These are phyloP conservation scores for Eretmocerus hayati DNA, from an alignment of 2,888 invertebrate genomes.

Conservation along the genomic window DNA sequence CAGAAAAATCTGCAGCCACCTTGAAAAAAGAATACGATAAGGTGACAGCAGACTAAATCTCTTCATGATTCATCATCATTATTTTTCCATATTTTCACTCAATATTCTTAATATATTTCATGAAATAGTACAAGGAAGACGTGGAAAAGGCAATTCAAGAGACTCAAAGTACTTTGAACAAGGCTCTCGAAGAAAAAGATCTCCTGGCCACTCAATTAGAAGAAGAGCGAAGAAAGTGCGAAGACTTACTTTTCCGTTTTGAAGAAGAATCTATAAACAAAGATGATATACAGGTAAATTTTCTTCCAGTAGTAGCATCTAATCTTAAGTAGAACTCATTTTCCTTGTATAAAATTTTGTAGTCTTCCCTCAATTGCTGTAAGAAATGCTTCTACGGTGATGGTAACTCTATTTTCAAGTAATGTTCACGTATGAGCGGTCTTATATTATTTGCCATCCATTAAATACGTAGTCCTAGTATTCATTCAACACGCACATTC, in stretches of 20 bases:
- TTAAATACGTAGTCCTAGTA: too few species aligned
- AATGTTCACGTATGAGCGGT: too few species aligned
- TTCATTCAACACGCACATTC: too few species aligned
- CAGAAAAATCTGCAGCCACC: conserved; percentile 57
- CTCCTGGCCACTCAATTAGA: conserved; percentile 58
- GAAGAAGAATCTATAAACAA: conserved; percentile 88
- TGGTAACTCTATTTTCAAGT: too few species aligned
- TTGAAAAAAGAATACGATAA: conserved; percentile 60
- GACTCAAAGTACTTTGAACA: conserved; percentile 50
- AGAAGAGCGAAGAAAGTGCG: conserved; percentile 73
- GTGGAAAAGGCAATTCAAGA: conserved; percentile 53
- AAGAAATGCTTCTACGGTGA: too few species aligned
- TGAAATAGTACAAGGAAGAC: conserved; percentile 51
- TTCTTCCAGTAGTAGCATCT: too few species aligned
- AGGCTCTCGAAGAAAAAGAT: conserved; percentile 46
- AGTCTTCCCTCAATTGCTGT: too few species aligned
- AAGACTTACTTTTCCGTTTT: conserved; percentile 83
- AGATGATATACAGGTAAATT: conserved; percentile 79
- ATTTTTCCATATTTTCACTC: neutral
- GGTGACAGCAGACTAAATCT: conserved; percentile 48
- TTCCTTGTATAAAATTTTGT: too few species aligned
- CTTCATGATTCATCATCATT: neutral
- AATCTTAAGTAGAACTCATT: too few species aligned
- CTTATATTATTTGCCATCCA: too few species aligned
- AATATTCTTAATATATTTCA: conserved; percentile 2